phyloP scores from a whole-genome alignment of 2,797 vertebrate genomes.

The Urosaurus nigricauda region DNA sequence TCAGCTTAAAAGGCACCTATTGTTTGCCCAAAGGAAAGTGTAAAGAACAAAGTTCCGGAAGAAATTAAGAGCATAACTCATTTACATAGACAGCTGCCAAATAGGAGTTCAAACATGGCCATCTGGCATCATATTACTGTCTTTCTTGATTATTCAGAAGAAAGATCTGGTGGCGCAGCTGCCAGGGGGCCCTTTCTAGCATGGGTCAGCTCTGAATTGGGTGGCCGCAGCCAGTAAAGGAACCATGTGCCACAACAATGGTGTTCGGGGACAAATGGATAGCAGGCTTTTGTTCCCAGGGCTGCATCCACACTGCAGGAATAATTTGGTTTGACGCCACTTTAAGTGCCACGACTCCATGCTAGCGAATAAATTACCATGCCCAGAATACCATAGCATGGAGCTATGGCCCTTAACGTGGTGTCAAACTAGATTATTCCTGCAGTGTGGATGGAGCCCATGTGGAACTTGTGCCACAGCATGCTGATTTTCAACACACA shows the following conservation, averaged over 20 bases:
- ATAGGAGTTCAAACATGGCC: conserved; percentile 72
- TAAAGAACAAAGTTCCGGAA: conserved; percentile 78
- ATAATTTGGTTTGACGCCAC: too few relatives aligned
- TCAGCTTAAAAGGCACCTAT: conserved; percentile 16
- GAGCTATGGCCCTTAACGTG: too few relatives aligned
- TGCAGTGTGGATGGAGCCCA: too few relatives aligned
- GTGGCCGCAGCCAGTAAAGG: conserved; percentile 29
- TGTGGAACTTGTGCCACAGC: conserved; percentile 49
- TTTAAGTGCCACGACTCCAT: too few relatives aligned
- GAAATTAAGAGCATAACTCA: conserved; percentile 77
- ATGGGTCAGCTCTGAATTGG: conserved; percentile 55
- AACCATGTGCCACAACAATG: conserved; percentile 10
- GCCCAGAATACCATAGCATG: too few relatives aligned
- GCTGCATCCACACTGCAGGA: too few relatives aligned
- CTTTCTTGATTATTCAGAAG: conserved; percentile 69
- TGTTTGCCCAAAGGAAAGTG: conserved; percentile 67
- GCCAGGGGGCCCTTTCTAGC: conserved; percentile 59
- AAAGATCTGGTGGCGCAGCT: conserved; percentile 67
- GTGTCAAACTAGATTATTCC: too few relatives aligned
- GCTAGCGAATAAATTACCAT: too few relatives aligned
- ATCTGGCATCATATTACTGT: conserved; percentile 71
- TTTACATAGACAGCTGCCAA: conserved; percentile 76
- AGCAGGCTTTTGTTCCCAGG: conserved; percentile 23
- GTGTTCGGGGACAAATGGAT: neutral
- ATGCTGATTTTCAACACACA: neutral